Evolutionary conservation across 1,140 invertebrate species (phyloP), one percentile per base, ranked within the genome.

Genomic region (Spodoptera litura): DNA sequence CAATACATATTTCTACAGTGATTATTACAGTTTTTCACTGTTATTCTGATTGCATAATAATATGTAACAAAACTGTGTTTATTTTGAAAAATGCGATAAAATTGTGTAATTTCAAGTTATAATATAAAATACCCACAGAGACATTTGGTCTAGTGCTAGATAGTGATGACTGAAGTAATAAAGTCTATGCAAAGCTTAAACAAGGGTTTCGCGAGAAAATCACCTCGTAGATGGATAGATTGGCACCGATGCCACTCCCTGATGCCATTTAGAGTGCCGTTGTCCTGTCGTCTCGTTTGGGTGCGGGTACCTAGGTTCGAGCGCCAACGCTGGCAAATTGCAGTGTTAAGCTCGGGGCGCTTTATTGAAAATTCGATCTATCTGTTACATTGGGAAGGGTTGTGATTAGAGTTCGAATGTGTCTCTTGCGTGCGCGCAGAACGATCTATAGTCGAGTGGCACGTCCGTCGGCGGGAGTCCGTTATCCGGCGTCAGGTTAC

Each of bases 401-500:
- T 68, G 55, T 53, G 44, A 49, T 38, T 27, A 68, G 11, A 72
- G 52, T 44, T n/a, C 72, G 70, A 89, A 82, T 84, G 38, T 83
- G 84, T 55, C 53, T 78, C 81, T 85, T 91, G 80, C 81, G 84
- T 38, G 49, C 71, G 73, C 64, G 88, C 66, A 78, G 70, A 86
- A 93, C 83, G 85, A 84, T 83, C 76, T 81, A 85, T 79, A 87
- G 73, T 92, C 71, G 87, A 61, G 71, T 85, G 86, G 78, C 82
- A 74, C 62, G 55, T 62, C 80, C 78, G 85, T 80, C 81, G 76
- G 84, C 81, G 79, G 83, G 88, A 90, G 87, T 87, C 93, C 93
- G 93, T 94, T 94, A 94, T 94, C 89, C 91, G 91, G 91, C 91
- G 93, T 92, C 93, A 94, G 93, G 93, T 93, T 94, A 94, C 93